phyloP scores from a whole-genome alignment of 2,888 invertebrate genomes.

The Cinara cedri region DNA sequence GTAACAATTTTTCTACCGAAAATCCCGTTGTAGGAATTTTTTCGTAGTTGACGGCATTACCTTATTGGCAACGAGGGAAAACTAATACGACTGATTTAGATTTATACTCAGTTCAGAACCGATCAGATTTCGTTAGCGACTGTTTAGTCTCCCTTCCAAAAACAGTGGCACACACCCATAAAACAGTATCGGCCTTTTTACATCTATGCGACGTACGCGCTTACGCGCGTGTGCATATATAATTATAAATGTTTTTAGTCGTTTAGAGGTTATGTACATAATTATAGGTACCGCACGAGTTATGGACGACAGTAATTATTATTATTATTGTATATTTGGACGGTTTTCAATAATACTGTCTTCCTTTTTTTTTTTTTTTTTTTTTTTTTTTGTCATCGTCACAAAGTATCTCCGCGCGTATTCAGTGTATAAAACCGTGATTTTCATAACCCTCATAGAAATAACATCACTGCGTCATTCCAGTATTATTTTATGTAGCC shows the following conservation, averaged over 20 bases:
- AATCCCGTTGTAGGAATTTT: too few relatives aligned
- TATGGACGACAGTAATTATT: not conserved
- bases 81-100: too few relatives aligned
- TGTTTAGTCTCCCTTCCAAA: too few relatives aligned
- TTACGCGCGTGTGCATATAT: not conserved
- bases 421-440: not conserved
- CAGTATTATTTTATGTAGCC: conserved; percentile 25
- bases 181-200: too few relatives aligned
- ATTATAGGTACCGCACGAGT: not conserved
- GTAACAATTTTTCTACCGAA: too few relatives aligned
- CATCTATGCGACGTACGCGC: too few relatives aligned
- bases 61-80: too few relatives aligned
- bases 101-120: too few relatives aligned
- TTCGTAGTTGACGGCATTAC: too few relatives aligned
- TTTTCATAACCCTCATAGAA: conserved; percentile 43
- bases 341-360: conserved; percentile 21
- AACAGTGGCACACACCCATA: too few relatives aligned
- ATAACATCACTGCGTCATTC: conserved; percentile 41
- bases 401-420: not conserved
- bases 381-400: not conserved
- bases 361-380: not conserved
- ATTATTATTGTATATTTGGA: conserved; percentile 2
- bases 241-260: conserved; percentile 8
- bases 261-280: conserved; percentile 21
- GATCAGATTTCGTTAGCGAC: too few relatives aligned